A percentile compares a stretch with the other conserved stretches of the same genome.
Conservation (phyloP, 1,140 invertebrate genomes). For the Bombus turneri region DNA sequence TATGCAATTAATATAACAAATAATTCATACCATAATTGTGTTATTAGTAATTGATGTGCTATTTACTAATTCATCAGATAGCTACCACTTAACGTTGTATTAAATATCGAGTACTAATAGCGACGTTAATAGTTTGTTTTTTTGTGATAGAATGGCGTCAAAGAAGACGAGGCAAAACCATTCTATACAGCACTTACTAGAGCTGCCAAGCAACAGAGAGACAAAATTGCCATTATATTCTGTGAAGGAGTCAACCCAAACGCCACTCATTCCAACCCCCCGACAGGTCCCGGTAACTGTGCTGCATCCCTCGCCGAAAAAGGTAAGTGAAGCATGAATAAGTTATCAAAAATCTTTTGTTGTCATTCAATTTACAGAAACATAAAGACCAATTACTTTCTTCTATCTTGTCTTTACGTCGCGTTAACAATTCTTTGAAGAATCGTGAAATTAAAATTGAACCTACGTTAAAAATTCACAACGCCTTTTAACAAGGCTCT, state of each 20-base stretch:
- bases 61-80: conserved; percentile 7
- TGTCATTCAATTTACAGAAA: conserved; percentile 13
- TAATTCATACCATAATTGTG: conserved; percentile 27
- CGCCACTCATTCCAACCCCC: conserved; percentile 70
- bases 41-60: conserved; percentile 17
- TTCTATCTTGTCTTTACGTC: neutral
- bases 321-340: conserved; percentile 70
- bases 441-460: neutral
- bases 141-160: conserved; percentile 76
- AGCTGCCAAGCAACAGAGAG: conserved; percentile 77
- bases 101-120: neutral
- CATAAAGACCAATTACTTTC: conserved; percentile 8
- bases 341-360: conserved; percentile 15
- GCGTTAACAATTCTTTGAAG: neutral
- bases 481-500: neutral
- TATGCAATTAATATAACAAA: conserved; percentile 37
- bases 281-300: conserved; percentile 79
- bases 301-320: conserved; percentile 79
- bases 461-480: neutral
- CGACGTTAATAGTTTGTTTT: conserved; percentile 1
- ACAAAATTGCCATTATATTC: conserved; percentile 71
- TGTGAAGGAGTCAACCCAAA: conserved; percentile 69
- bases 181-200: conserved; percentile 81
- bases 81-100: neutral
- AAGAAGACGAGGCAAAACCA: conserved; percentile 79